Base-by-base conservation (phyloP, 2,888 invertebrate species). In the Apomyelois bistriatella region DNA sequence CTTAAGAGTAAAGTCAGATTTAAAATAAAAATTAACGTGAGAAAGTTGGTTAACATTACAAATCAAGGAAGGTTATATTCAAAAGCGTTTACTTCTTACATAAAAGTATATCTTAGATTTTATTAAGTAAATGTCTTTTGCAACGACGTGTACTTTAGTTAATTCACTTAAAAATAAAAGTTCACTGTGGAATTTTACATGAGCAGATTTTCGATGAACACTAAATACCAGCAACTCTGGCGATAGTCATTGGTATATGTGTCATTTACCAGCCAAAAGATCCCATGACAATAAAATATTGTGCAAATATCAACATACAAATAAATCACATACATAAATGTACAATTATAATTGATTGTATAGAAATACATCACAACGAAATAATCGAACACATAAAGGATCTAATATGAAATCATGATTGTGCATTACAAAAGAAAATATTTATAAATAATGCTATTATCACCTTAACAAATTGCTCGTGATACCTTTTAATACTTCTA, bases 41-140 rank as follows among this genome's bases (percentile, higher is more conserved):
- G 86, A 88, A 87, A 86, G 84, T 81, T 82, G 88, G 88, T 90
- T 90, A 90, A 89, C 87, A 83, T 83, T 85, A 81, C 84, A 79
- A 81, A 79, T 67, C 68, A 77, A 70, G 72, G 67, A 76, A 81
- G 83, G 85, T 88, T 88, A 89, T 73, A 85, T 85, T 78, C 83
- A 83, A 85, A 89, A 88, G 88, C 87, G 74, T 81, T 84, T 77
- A 74, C 71, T 71, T 70, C 73, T 77, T 79, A 84, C 82, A 84
- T 84, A 82, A 40, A n/a, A n/a, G n/a, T n/a, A n/a, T n/a, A 77
- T 77, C 82, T 86, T 85, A 87, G 74, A 70, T 67, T 81, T 79
- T 76, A 82, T 70, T 76, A 82, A 81, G 79, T 80, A 82, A 75
- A 82, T 85, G 85, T 88, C 85, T 87, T 88, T 86, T 85, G 72